Percentiles rank a stretch among this genome's conserved stretches.
These are phyloP conservation scores for Ictalurus furcatus DNA, from an alignment of 2,113 vertebrate species.

Conservation along the genomic window DNA sequence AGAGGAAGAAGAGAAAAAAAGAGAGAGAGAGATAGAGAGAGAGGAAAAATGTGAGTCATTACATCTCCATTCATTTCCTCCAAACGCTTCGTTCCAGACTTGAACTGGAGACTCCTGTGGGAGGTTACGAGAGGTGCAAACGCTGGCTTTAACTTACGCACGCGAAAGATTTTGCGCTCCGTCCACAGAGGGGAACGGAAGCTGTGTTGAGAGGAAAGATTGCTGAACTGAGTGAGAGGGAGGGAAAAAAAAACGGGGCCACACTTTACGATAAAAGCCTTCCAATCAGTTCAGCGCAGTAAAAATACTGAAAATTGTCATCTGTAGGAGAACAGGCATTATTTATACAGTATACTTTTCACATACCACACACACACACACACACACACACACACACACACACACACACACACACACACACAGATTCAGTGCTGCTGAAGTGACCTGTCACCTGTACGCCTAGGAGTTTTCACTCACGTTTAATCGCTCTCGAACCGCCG, in stretches of 20 bases:
- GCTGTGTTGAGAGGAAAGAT: slow-evolving; percentile 36
- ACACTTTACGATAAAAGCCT: slow-evolving; percentile 33
- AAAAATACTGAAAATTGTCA: slow-evolving; percentile 16
- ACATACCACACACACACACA: neutral
- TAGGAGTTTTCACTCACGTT: slow-evolving; percentile 29
- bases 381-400: neutral
- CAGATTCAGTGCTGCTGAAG: neutral
- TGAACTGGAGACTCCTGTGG: slow-evolving; percentile 6
- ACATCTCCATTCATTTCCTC: neutral
- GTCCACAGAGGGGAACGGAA: slow-evolving; percentile 50
- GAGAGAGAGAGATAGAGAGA: neutral
- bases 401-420: neutral
- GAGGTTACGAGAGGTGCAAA: neutral
- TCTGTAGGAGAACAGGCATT: neutral
- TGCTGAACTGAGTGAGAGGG: slow-evolving; percentile 54
- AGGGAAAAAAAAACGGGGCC: slow-evolving; percentile 45
- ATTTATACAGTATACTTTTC: neutral
- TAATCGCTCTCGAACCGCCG: slow-evolving; percentile 28
- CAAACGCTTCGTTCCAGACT: neutral
- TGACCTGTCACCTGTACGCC: slow-evolving; percentile 27
- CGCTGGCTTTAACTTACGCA: slow-evolving; percentile 49
- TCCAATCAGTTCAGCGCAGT: slow-evolving; percentile 39
- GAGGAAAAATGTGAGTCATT: neutral
- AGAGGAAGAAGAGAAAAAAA: neutral
- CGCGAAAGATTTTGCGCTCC: slow-evolving; percentile 56